Conservation (phyloP, 2,113 vertebrate species). For the Otis tarda region DNA sequence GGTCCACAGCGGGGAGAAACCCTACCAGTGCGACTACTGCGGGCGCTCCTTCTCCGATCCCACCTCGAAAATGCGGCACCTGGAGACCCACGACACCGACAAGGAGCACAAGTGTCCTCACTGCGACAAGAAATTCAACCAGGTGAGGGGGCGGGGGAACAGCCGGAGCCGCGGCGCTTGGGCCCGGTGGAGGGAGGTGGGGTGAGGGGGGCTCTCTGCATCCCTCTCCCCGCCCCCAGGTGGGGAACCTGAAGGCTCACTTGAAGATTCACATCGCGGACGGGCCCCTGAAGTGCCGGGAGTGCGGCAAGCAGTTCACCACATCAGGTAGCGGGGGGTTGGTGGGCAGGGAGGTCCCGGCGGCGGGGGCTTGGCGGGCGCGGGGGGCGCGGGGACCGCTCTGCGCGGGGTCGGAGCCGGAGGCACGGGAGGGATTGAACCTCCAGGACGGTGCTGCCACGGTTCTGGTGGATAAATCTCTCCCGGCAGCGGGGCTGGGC, state of each 20-base stretch:
- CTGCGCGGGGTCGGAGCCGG: fast-evolving
- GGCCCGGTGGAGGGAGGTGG: fast-evolving
- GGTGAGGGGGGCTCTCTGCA: background rate
- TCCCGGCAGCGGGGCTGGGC: fast-evolving
- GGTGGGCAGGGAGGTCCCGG: background rate
- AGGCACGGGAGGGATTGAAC: fast-evolving
- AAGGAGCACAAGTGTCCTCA: conserved; percentile 97
- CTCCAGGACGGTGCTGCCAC: fast-evolving
- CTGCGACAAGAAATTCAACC: conserved; percentile 97
- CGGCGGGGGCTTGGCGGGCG: fast-evolving
- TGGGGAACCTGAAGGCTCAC: conserved; percentile 95
- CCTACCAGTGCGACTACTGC: conserved; percentile 94
- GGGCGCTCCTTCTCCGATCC: conserved; percentile 95
- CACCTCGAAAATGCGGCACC: conserved; percentile 97
- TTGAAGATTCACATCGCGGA: conserved; percentile 94
- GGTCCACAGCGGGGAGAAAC: conserved; percentile 97
- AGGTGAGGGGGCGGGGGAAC: conserved; percentile 71
- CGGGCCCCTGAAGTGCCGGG: conserved; percentile 93
- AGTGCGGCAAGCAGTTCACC: conserved; percentile 98
- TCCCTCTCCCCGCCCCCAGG: conserved; percentile 60
- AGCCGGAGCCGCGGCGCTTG: fast-evolving
- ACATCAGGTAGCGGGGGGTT: conserved; percentile 83
- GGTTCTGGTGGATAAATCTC: fast-evolving
- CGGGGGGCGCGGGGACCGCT: fast-evolving
- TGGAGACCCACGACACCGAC: conserved; percentile 93